These are phyloP conservation scores for Thryonomys swinderianus DNA, from an alignment of 2,113 vertebrate genomes.

Conservation along the genomic window DNA sequence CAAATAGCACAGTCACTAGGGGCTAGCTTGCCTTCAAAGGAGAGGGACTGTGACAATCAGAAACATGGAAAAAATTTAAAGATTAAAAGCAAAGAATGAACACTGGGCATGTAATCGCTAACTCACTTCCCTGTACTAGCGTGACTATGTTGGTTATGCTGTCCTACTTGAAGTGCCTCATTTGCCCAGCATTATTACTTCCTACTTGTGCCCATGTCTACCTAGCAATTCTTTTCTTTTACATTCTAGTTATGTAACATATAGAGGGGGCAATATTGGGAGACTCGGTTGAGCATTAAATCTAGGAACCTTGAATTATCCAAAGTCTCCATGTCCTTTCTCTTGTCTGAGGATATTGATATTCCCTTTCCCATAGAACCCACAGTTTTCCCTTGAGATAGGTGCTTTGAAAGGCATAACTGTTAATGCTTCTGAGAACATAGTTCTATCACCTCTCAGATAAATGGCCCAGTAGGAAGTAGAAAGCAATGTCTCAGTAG, in stretches of 20 bases:
- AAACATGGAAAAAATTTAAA: background rate
- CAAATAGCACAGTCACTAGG: background rate
- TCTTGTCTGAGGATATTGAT: background rate
- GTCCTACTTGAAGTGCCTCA: background rate
- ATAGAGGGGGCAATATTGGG: no score
- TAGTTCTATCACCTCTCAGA: background rate
- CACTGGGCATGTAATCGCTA: background rate
- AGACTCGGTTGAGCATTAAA: background rate
- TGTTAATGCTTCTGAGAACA: background rate
- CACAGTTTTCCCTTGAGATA: background rate
- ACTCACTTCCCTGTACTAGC: background rate
- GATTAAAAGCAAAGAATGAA: background rate
- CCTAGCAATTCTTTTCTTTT: background rate
- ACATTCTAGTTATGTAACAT: background rate
- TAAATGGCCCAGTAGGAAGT: background rate
- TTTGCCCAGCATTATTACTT: background rate
- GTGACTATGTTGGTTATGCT: background rate
- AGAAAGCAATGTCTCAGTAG: background rate
- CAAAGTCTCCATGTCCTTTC: background rate
- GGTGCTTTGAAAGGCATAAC: background rate
- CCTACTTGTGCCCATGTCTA: background rate
- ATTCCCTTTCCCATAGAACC: background rate
- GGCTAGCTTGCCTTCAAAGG: background rate
- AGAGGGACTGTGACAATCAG: background rate
- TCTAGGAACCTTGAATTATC: background rate